These are phyloP conservation scores for rabbit (Oryctolagus cuniculus) DNA, from an alignment of 2,113 vertebrate species.

Conservation along the genomic window mOryCun1.1 NC_091436.1:108248501-108249000, in stretches of 20 bases:
- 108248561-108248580: neutral
- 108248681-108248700: constrained; percentile 58
- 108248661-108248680: constrained; percentile 46
- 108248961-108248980: constrained; percentile 6
- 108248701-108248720: constrained; percentile 14
- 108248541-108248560: neutral
- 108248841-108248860: neutral
- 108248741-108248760: constrained; percentile 22
- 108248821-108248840: neutral
- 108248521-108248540: neutral
- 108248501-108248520: neutral
- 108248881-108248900: constrained; percentile 1
- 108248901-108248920: neutral
- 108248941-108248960: neutral
- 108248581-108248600: neutral
- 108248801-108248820: neutral
- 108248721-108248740: constrained; percentile 30
- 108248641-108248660: neutral
- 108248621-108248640: constrained; percentile 10
- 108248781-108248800: constrained; percentile 54
- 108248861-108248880: neutral
- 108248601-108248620: neutral
- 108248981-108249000: neutral
- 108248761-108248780: neutral
- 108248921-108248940: neutral